These are phyloP conservation scores for Gonocerus acuteangulatus DNA, from an alignment of 2,888 invertebrate species.

Conservation along the genomic window DNA sequence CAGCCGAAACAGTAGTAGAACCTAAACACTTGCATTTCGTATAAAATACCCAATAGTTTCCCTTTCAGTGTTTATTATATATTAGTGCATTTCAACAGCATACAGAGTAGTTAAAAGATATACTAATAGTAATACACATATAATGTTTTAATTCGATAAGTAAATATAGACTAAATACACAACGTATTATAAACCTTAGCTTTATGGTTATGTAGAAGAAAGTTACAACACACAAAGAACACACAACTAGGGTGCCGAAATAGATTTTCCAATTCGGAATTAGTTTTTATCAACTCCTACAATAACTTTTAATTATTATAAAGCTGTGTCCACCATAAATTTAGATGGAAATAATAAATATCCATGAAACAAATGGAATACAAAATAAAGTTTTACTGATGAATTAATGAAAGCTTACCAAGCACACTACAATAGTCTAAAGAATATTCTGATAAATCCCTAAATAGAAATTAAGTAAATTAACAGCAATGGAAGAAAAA, in stretches of 20 bases:
- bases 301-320: too few relatives aligned
- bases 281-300: neutral
- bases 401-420: too few relatives aligned
- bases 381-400: too few relatives aligned
- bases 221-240: conserved; percentile 17
- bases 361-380: too few relatives aligned
- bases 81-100: conserved; percentile 25
- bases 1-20: conserved; percentile 4
- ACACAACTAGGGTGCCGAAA: conserved; percentile 16
- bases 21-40: conserved; percentile 6
- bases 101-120: conserved; percentile 16
- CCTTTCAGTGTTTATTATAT: conserved; percentile 9
- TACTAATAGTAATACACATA: neutral
- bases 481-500: neutral
- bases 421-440: too few relatives aligned
- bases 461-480: neutral
- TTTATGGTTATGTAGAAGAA: neutral
- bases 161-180: conserved; percentile 15
- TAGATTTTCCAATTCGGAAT: conserved; percentile 9
- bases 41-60: conserved; percentile 19
- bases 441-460: too few relatives aligned
- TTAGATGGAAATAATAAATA: too few relatives aligned
- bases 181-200: conserved; percentile 4
- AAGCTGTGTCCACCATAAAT: too few relatives aligned
- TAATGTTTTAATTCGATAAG: conserved; percentile 4